Conservation (phyloP, 2,113 vertebrate genomes). For the Aptenodytes patagonicus region DNA sequence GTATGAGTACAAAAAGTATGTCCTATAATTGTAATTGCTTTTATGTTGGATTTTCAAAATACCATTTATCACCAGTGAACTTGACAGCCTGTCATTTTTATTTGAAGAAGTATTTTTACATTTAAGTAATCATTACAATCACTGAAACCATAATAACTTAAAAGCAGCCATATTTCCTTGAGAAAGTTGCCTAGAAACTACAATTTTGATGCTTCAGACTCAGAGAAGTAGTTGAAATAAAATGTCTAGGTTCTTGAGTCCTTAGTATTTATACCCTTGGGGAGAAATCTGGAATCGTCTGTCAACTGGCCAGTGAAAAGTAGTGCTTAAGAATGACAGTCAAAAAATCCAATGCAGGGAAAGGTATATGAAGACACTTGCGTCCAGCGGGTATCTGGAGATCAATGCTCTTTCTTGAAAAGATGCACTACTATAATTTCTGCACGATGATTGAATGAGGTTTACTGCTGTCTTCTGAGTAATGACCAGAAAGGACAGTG, state of each 20-base stretch:
- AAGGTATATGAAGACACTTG: not conserved
- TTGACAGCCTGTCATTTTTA: not conserved
- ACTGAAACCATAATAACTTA: not conserved
- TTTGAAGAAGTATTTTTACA: not conserved
- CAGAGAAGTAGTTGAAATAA: not conserved
- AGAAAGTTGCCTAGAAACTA: not conserved
- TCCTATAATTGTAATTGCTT: not conserved
- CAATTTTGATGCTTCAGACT: not conserved
- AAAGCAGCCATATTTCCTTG: not conserved
- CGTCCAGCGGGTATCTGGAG: not conserved
- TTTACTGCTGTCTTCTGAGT: not conserved
- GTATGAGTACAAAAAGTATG: not conserved
- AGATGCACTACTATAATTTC: not conserved
- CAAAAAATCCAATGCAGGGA: not conserved
- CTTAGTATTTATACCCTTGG: not conserved
- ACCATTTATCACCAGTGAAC: not conserved
- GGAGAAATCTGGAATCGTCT: not conserved
- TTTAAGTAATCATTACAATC: not conserved
- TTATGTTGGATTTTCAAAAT: conserved; percentile 4
- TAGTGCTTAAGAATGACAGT: not conserved
- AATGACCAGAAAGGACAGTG: not conserved
- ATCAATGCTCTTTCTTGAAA: not conserved
- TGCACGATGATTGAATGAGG: not conserved
- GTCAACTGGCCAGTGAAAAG: not conserved
- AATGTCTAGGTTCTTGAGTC: not conserved